A percentile compares a stretch with the other conserved stretches of the same genome.
phyloP scores from a whole-genome alignment of 2,797 vertebrate genomes.

The Hydrolagus colliei region DNA sequence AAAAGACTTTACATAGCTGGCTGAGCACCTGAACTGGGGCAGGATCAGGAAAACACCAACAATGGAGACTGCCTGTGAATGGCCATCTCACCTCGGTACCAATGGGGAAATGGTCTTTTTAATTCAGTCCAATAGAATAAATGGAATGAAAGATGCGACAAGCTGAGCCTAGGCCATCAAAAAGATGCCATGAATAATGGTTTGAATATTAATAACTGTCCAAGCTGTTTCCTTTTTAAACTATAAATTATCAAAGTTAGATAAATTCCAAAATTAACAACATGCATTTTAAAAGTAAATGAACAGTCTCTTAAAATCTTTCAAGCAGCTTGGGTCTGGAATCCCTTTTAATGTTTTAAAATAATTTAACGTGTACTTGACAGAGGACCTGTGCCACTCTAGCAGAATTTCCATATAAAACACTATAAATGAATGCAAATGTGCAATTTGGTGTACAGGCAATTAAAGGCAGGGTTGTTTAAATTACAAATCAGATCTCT shows the following conservation, averaged over 20 bases:
- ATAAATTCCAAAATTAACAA: background rate
- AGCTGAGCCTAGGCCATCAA: background rate
- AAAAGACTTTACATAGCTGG: too few relatives aligned
- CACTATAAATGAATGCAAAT: constrained; percentile 35
- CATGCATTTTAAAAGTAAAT: background rate
- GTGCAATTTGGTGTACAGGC: constrained; percentile 1
- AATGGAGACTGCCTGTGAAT: too few relatives aligned
- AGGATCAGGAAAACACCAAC: too few relatives aligned
- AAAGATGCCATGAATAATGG: background rate
- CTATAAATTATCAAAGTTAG: background rate
- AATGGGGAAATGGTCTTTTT: too few relatives aligned
- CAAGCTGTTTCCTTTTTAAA: background rate
- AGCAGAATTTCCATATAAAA: constrained; percentile 33
- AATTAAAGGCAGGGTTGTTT: background rate
- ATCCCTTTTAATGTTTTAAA: constrained; percentile 26
- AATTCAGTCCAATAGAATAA: background rate
- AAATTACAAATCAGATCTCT: constrained; percentile 17
- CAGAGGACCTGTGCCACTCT: background rate
- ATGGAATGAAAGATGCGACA: background rate
- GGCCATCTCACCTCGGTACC: too few relatives aligned
- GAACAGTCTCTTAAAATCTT: background rate
- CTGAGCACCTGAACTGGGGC: too few relatives aligned
- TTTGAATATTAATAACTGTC: background rate
- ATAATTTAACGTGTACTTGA: constrained; percentile 26
- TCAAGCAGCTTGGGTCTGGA: background rate